Percentiles rank a stretch among this genome's conserved stretches.
Conservation (phyloP, 2,888 invertebrate genomes). For the Patella ulyssiponensis region DNA sequence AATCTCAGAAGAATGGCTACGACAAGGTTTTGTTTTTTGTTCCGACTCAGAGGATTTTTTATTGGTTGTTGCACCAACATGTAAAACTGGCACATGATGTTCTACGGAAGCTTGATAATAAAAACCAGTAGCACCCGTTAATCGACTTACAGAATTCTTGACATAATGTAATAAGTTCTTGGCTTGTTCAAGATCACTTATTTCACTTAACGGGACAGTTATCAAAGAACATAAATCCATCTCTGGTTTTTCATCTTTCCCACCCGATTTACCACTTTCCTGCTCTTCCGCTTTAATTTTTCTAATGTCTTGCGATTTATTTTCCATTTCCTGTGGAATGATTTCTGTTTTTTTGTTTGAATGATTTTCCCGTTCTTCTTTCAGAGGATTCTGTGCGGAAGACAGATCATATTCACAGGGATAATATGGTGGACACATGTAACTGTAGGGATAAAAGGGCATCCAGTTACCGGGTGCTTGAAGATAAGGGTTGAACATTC, state of each 20-base stretch:
- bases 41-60: no score
- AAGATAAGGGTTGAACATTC: neutral
- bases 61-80: neutral
- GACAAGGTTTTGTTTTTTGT: no score
- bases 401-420: neutral
- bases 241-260: neutral
- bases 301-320: neutral
- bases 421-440: neutral
- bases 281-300: neutral
- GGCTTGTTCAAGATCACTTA: neutral
- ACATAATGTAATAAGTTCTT: neutral
- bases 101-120: neutral
- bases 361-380: neutral
- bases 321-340: neutral
- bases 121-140: neutral
- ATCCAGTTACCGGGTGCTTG: neutral
- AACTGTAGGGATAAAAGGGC: neutral
- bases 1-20: no score
- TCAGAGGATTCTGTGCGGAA: neutral
- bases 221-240: neutral
- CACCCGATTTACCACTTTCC: neutral
- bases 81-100: neutral
- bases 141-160: neutral
- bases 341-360: no score
- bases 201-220: neutral